These are phyloP conservation scores for Harpegnathos saltator DNA, from an alignment of 1,140 invertebrate species.

Conservation along the genomic window DNA sequence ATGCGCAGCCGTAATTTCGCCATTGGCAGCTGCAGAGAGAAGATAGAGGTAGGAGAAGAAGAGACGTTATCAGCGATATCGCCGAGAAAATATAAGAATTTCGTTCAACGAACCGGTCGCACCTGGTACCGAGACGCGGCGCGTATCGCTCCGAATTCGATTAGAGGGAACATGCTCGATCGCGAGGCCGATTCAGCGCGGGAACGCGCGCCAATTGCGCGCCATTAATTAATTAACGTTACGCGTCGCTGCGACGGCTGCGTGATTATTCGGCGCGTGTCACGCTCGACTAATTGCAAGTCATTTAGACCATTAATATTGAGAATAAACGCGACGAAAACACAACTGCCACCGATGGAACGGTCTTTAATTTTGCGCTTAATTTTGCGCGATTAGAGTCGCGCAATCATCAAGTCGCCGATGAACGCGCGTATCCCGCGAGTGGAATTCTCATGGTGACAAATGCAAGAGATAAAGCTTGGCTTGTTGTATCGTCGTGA, in stretches of 20 bases:
- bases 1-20: conserved; percentile 4
- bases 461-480: no score
- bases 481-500: no score
- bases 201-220: not conserved
- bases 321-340: not conserved
- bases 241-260: not conserved
- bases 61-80: not conserved
- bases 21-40: not conserved
- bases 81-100: conserved; percentile 3
- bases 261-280: not conserved
- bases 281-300: not conserved
- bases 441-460: no score
- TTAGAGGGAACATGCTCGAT: not conserved
- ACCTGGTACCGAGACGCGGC: no score
- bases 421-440: no score
- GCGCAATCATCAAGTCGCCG: no score
- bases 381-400: no score
- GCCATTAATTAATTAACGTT: conserved; percentile 39
- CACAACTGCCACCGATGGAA: no score
- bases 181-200: not conserved
- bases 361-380: no score
- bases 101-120: not conserved
- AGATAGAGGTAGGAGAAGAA: no score
- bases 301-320: not conserved
- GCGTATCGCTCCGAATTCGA: not conserved